A percentile compares a stretch with the other conserved stretches of the same genome.
phyloP scores from a whole-genome alignment of 2,797 vertebrate genomes.

The Rachycentron canadum region DNA sequence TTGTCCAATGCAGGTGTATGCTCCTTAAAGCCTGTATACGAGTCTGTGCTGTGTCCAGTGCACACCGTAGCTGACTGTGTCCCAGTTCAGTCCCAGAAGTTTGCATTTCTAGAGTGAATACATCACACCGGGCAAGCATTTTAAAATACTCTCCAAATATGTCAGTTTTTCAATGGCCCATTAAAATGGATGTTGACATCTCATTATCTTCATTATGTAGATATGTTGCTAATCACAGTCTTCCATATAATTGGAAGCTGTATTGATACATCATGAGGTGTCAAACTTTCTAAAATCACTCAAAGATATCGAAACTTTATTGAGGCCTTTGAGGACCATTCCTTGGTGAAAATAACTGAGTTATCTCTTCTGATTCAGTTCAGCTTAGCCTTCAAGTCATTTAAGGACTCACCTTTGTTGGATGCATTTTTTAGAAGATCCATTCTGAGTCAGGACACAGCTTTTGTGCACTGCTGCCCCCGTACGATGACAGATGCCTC shows the following conservation, averaged over 20 bases:
- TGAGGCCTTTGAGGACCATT: slow-evolving; percentile 3
- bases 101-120: background rate
- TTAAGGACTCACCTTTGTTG: background rate
- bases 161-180: background rate
- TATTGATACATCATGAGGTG: background rate
- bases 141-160: background rate
- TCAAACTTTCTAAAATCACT: background rate
- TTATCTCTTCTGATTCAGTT: slow-evolving; percentile 28
- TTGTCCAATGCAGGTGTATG: background rate
- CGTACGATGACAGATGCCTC: slow-evolving; percentile 60
- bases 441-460: slow-evolving; percentile 5
- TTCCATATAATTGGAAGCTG: background rate
- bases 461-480: slow-evolving; percentile 9
- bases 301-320: background rate
- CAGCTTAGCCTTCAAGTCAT: background rate
- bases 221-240: background rate
- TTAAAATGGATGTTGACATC: background rate
- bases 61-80: slow-evolving; percentile 1
- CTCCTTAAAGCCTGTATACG: background rate
- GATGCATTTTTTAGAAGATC: slow-evolving; percentile 5
- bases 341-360: slow-evolving; percentile 4
- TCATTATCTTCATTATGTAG: background rate
- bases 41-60: slow-evolving; percentile 10
- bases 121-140: too few species aligned
- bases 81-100: slow-evolving; percentile 10